Base-by-base conservation (phyloP, 1,140 invertebrate genomes). In the Elymnias hypermnestra region DNA sequence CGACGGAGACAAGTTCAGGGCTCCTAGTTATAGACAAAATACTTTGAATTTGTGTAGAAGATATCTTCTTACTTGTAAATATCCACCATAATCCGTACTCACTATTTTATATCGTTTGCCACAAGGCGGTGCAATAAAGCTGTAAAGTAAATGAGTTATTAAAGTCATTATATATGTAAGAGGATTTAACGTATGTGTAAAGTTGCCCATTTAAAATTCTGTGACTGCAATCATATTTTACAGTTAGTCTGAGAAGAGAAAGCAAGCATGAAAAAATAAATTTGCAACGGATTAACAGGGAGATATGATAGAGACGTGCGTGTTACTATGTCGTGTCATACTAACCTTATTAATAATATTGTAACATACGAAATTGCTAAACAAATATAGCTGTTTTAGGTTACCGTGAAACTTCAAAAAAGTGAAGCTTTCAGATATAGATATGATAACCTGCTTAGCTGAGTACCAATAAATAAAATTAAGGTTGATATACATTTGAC, bases 271-370 rank as follows among this genome's bases (percentile, higher is more conserved):
- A 19, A 44, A 43, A 51, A 44, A 39, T 44, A 33, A 38, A 51
- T 51, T 50, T 44, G 35, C 48, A 39, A 51, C 48, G 48, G 40
- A 40, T 51, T 49, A 49, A 42, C 19, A 49, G 38, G 26, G 31
- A 41, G 40, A 18, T n/a, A 38, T 39, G 41, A 39, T 44, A 47
- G 39, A 42, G 21, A 51, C 3, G 12, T 39, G 17, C 31, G 23
- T 31, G 28, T 42, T 47, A 23, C 18, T 17, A 29, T 41, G 25
- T 39, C 25, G 13, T 54, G 39, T 54, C 21, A 43, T 33, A 54
- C 51, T 54, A 35, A 54, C 51, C 51, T 47, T 48, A 48, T 48
- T 48, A 41, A n/a, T 13, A 3, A n/a, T 15, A 3, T 31, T 37
- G 2, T 7, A 17, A 40, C 3, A 8, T 4, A 22, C 19, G 19